Percentiles rank a stretch among this genome's conserved stretches.
phyloP scores from a whole-genome alignment of 2,113 vertebrate species.

The Agelaius phoeniceus region DNA sequence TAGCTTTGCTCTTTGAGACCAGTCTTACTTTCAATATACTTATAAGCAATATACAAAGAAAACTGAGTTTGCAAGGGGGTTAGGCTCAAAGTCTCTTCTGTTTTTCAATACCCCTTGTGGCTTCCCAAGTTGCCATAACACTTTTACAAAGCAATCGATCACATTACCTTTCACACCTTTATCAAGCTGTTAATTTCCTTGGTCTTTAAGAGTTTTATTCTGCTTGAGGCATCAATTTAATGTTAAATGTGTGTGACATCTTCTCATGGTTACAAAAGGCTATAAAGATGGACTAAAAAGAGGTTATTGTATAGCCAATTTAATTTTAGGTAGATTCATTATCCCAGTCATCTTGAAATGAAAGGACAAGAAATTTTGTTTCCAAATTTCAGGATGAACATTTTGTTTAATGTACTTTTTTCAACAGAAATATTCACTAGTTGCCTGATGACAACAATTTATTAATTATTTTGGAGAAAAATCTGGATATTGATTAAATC shows the following conservation, averaged over 20 bases:
- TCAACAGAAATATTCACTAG: not conserved
- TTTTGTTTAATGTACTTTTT: not conserved
- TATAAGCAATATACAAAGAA: not conserved
- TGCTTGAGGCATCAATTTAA: not conserved
- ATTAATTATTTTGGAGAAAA: not conserved
- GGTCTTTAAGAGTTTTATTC: not conserved
- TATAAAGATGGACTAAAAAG: not conserved
- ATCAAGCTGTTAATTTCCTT: not conserved
- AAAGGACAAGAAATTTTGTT: not conserved
- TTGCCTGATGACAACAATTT: not conserved
- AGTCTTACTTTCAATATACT: not conserved
- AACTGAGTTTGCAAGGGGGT: not conserved
- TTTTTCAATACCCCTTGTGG: not conserved
- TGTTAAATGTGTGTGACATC: not conserved
- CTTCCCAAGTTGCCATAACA: not conserved
- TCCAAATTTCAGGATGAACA: not conserved
- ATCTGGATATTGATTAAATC: not conserved
- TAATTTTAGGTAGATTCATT: not conserved
- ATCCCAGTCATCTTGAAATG: not conserved
- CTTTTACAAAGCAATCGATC: not conserved
- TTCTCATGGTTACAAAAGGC: not conserved
- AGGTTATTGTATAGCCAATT: not conserved
- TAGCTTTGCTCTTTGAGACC: not conserved
- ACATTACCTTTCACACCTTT: not conserved
- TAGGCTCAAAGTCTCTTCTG: not conserved